phyloP scores from a whole-genome alignment of 2,797 vertebrate genomes.

The Chrosomus eos region DNA sequence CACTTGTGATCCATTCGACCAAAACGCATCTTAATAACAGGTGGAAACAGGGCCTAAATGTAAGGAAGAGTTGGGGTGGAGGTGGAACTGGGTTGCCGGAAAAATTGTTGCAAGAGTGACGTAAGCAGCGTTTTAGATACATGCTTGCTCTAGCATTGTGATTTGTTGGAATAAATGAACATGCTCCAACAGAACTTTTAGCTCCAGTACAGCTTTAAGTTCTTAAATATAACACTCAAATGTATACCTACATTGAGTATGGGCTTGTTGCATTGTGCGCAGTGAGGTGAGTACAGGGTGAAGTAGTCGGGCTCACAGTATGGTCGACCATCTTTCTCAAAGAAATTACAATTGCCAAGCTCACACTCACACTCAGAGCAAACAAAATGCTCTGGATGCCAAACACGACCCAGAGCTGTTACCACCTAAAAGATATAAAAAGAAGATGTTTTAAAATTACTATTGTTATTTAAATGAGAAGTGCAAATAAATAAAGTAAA shows the following conservation, averaged over 20 bases:
- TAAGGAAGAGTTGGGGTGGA: not conserved
- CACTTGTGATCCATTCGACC: too few species aligned
- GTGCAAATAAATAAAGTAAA: not conserved
- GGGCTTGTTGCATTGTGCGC: conserved; percentile 88
- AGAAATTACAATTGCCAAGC: conserved; percentile 91
- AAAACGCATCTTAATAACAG: too few species aligned
- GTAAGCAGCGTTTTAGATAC: not conserved
- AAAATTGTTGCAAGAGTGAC: not conserved
- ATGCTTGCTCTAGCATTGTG: not conserved
- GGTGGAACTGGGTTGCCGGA: not conserved
- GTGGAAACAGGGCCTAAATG: too few species aligned
- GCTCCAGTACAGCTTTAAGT: not conserved
- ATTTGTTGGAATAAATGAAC: not conserved
- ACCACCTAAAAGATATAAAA: conserved; percentile 80
- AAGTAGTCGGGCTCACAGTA: conserved; percentile 94
- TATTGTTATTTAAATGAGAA: not conserved
- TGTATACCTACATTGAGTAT: conserved; percentile 84
- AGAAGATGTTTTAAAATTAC: not conserved
- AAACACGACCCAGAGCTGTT: conserved; percentile 87
- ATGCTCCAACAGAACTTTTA: not conserved
- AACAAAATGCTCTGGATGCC: conserved; percentile 93
- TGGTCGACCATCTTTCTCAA: conserved; percentile 89
- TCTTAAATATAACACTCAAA: conserved; percentile 2
- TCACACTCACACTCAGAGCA: conserved; percentile 86
- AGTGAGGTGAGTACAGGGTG: conserved; percentile 89